These are phyloP conservation scores for Gavialis gangeticus DNA, from an alignment of 2,113 vertebrate species.

Conservation along the genomic window DNA sequence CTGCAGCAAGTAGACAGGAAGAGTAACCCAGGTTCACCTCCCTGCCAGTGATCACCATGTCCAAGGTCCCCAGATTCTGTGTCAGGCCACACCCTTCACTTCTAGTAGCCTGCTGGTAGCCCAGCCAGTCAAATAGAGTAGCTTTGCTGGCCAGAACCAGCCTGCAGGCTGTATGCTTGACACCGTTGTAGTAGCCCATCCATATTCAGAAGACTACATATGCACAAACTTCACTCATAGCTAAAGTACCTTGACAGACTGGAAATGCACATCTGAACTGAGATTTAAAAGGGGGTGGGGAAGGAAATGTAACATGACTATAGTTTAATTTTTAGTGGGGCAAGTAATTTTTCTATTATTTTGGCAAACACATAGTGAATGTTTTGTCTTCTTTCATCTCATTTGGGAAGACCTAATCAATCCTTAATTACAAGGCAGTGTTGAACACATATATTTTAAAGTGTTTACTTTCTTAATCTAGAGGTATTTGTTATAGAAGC, in stretches of 20 bases:
- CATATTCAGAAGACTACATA: neutral
- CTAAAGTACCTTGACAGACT: neutral
- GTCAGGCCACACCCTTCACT: no score
- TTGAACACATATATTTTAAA: constrained; percentile 24
- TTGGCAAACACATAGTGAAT: neutral
- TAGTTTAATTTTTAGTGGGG: neutral
- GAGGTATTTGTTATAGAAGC: neutral
- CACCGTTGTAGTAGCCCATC: neutral
- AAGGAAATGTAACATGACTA: neutral
- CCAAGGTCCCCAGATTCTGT: no score
- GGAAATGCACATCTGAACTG: neutral
- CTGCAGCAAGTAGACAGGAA: no score
- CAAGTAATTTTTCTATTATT: neutral
- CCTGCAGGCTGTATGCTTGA: no score
- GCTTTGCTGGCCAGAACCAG: no score
- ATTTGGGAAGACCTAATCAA: neutral
- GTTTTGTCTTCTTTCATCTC: neutral
- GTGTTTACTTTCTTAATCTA: neutral
- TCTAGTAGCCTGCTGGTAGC: no score
- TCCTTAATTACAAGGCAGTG: constrained; percentile 1
- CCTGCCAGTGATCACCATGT: no score
- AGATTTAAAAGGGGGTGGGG: neutral
- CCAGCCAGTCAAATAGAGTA: no score
- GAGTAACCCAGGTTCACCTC: no score
- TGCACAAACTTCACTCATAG: neutral